Evolutionary conservation across 2,888 invertebrate genomes (phyloP), one percentile per base, ranked within the genome.

Genomic region (Apamea anceps): DNA sequence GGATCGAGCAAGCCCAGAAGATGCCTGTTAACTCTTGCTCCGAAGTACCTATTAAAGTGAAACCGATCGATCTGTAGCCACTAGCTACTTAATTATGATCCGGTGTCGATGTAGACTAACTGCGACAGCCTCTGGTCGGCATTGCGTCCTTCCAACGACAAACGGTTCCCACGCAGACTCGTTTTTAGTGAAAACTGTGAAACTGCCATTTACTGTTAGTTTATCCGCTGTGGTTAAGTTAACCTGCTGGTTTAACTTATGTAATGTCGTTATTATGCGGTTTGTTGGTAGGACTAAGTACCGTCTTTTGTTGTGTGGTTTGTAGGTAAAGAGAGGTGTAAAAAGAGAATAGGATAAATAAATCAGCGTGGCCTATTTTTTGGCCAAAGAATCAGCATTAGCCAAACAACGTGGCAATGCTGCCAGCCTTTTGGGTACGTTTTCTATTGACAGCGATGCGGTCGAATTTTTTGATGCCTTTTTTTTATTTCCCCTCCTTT

Each of bases 141-240:
- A 79, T 78, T 25, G 81, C 89, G 84, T 89, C 90, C 89, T 89
- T 81, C 79, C 28, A 70, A 42, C 67, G 32, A 68, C 72, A 42
- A 76, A 79, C 8, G 67, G 79, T 91, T 91, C 91, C 81, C 91
- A 91, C 91, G 83, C 25, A 71, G 48, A 90, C 89, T 60, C 28
- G 87, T 81, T 85, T 77, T 65, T 67, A 87, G 90, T 88, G 90
- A 89, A 90, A 89, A 86, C 87, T 80, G 80, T 78, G 80, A 85
- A 82, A 87, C 81, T 85, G 57, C 66, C 68, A 80, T 63, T 68
- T 42, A 74, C 73, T 71, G 62, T 54, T 48, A 37, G 75, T 62
- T 70, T 80, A 79, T 77, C 79, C 76, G 79, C 60, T 76, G 85
- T 65, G 81, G 85, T 85, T 87, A 87, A 75, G 12, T 66, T 73